Evolutionary conservation across 2,113 vertebrate species (phyloP).

Genomic region (Uropsilus gracilis): DNA sequence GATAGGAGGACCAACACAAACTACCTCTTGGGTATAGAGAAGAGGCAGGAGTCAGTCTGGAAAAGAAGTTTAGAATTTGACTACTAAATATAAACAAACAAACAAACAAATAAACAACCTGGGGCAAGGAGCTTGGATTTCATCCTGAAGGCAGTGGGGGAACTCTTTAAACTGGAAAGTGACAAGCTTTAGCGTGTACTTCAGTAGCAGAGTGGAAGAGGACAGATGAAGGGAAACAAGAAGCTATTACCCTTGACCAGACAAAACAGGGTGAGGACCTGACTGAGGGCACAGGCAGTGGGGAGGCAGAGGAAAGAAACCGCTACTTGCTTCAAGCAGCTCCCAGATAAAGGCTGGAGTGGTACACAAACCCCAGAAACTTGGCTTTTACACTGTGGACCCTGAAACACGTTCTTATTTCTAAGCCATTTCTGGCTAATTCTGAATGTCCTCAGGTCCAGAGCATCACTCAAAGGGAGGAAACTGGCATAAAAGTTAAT

Average conservation of each 20-base stretch:
- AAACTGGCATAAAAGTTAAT: conserved; percentile 71
- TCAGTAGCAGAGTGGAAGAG: background rate
- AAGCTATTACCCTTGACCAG: background rate
- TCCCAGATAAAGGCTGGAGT: background rate
- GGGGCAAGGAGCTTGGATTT: background rate
- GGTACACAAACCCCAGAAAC: background rate
- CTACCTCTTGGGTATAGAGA: background rate
- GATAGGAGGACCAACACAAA: background rate
- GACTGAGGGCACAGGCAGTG: background rate
- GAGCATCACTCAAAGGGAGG: conserved; percentile 58
- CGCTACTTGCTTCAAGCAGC: background rate
- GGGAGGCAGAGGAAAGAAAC: background rate
- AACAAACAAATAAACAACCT: background rate
- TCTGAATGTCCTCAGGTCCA: conserved; percentile 43
- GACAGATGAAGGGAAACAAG: background rate
- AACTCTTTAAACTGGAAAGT: background rate
- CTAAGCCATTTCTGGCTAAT: conserved; percentile 51
- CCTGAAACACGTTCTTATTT: background rate
- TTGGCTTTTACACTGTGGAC: background rate
- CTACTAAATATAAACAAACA: background rate
- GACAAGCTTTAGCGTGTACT: background rate
- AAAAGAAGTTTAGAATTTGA: background rate
- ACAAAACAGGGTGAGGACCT: conserved; percentile 53
- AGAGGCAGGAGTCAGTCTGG: background rate
- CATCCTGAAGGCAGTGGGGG: background rate